Evolutionary conservation across 1,140 invertebrate species (phyloP).

Genomic region (Meteorus sp.): DNA sequence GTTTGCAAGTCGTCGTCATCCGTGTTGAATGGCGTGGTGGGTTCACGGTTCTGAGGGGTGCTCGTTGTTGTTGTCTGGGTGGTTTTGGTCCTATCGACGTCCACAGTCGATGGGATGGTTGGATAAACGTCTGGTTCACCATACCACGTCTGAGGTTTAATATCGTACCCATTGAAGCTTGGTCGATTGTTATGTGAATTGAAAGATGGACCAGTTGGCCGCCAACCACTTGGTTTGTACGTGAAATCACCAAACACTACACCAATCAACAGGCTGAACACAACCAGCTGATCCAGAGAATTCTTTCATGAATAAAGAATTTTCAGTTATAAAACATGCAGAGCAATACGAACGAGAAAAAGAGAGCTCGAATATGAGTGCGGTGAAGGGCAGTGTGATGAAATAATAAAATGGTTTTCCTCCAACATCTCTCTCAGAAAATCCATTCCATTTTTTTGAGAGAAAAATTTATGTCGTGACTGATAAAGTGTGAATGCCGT

Average conservation of each 20-base stretch:
- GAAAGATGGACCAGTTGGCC: conserved; percentile 16
- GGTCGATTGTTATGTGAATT: conserved; percentile 33
- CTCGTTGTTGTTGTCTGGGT: conserved; percentile 35
- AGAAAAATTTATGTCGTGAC: no score
- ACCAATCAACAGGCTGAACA: conserved; percentile 1
- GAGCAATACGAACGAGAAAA: neutral
- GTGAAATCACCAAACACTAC: neutral
- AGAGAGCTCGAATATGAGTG: no score
- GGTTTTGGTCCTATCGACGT: conserved; percentile 22
- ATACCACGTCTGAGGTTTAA: conserved; percentile 32
- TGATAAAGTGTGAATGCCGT: no score
- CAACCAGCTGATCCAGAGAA: neutral
- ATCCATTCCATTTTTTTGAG: no score
- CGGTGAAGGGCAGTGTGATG: no score
- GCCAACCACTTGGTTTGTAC: conserved; percentile 27
- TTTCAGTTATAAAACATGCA: neutral
- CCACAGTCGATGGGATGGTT: conserved; percentile 23
- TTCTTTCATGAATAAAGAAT: neutral
- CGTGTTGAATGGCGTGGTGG: conserved; percentile 37
- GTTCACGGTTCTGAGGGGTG: conserved; percentile 41
- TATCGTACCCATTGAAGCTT: conserved; percentile 36
- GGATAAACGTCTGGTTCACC: conserved; percentile 32
- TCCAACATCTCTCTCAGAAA: no score
- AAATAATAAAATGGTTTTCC: no score
- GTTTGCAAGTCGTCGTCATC: conserved; percentile 42